Percentiles rank a stretch among this genome's conserved stretches.
These are phyloP conservation scores for Pogonomyrmex californicus DNA, from an alignment of 1,140 invertebrate genomes.

Conservation along the genomic window DNA sequence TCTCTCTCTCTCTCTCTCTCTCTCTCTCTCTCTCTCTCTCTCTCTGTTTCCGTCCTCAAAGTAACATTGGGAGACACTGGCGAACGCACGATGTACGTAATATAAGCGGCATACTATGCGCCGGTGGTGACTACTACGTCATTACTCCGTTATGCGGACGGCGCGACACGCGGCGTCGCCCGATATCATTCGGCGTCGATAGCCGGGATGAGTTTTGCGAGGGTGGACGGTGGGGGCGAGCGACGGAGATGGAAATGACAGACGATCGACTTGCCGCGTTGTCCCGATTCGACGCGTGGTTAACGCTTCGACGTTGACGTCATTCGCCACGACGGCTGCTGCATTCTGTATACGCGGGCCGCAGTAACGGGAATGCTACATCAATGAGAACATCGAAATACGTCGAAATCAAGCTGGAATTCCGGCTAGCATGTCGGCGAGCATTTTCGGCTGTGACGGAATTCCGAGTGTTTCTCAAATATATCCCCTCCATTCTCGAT, in stretches of 20 bases:
- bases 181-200: slow-evolving; percentile 60
- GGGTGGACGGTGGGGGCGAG: slow-evolving; percentile 9
- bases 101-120: not conserved
- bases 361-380: slow-evolving; percentile 10
- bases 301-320: slow-evolving; percentile 56
- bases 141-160: slow-evolving; percentile 58
- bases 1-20: too few species aligned
- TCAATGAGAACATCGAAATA: not conserved
- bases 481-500: not conserved
- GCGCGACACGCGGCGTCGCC: slow-evolving; percentile 51
- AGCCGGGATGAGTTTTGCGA: slow-evolving; percentile 55
- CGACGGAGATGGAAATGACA: slow-evolving; percentile 57
- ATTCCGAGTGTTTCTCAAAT: not conserved
- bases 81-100: not conserved
- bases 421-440: not conserved
- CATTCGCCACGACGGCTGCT: not conserved
- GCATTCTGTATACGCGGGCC: not conserved
- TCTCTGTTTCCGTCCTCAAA: too few species aligned
- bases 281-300: slow-evolving; percentile 44
- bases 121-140: slow-evolving; percentile 38
- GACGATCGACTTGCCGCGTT: slow-evolving; percentile 40
- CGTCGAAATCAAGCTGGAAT: not conserved
- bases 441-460: slow-evolving; percentile 1
- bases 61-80: not conserved
- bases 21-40: too few species aligned